A percentile compares a stretch with the other conserved stretches of the same genome.
Evolutionary conservation across 2,888 invertebrate species (phyloP).

Genomic region (Operophtera brumata): DNA sequence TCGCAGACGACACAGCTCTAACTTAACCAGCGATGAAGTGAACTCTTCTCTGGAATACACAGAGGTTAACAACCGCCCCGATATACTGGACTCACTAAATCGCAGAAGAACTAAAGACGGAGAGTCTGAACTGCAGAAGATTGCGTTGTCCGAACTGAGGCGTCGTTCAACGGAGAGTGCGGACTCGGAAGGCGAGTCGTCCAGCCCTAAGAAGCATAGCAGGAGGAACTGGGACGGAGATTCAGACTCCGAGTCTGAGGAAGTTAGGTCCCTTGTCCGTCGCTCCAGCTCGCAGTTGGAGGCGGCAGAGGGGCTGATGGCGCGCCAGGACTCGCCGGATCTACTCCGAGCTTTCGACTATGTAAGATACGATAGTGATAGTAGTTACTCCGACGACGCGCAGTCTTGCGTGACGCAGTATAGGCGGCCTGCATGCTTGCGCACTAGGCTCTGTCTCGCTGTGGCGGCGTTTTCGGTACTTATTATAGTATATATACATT

Average conservation of each 20-base stretch:
- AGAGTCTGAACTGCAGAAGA: conserved; percentile 64
- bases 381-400: conserved; percentile 53
- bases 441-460: conserved; percentile 70
- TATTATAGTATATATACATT: conserved; percentile 74
- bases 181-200: conserved; percentile 65
- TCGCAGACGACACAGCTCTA: conserved; percentile 72
- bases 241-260: conserved; percentile 85
- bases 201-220: conserved; percentile 65
- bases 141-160: conserved; percentile 65
- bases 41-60: conserved; percentile 76
- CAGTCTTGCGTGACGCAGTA: conserved; percentile 41
- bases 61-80: conserved; percentile 73
- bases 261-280: conserved; percentile 82
- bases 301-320: conserved; percentile 81
- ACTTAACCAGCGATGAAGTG: conserved; percentile 73
- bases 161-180: conserved; percentile 70
- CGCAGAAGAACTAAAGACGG: conserved; percentile 59
- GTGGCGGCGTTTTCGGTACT: conserved; percentile 74
- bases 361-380: conserved; percentile 76
- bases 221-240: conserved; percentile 62
- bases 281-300: conserved; percentile 83
- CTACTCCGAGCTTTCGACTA: conserved; percentile 74
- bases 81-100: conserved; percentile 69
- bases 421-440: conserved; percentile 60
- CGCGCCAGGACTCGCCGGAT: conserved; percentile 72